Percentiles rank a stretch among this genome's conserved stretches.
These are phyloP conservation scores for Coluber constrictor DNA, from an alignment of 2,797 vertebrate genomes.

Conservation along the genomic window DNA sequence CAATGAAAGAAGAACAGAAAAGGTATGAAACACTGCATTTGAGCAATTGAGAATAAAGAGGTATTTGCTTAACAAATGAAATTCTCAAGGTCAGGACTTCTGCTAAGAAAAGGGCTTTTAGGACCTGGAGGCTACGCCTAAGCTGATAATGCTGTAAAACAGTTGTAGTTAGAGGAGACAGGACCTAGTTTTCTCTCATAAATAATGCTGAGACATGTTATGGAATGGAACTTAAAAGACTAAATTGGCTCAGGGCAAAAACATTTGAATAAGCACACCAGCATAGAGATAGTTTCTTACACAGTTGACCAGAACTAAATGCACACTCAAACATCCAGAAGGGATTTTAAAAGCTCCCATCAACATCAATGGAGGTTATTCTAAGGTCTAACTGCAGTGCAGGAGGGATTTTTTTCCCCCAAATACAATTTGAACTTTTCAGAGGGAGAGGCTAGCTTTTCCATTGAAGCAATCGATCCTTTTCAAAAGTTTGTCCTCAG, in stretches of 20 bases:
- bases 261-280: not conserved
- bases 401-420: not conserved
- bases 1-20: not conserved
- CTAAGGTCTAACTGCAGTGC: not conserved
- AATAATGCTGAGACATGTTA: not conserved
- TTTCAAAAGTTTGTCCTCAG: not conserved
- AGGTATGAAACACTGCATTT: not conserved
- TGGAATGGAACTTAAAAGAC: not conserved
- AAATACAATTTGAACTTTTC: not conserved
- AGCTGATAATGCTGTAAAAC: not conserved
- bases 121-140: not conserved
- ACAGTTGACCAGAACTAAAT: not conserved
- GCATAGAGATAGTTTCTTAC: not conserved
- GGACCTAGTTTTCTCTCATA: not conserved
- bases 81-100: not conserved
- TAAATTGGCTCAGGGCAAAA: not conserved
- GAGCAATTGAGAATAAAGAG: not conserved
- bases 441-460: not conserved
- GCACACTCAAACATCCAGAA: not conserved
- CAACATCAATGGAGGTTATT: not conserved
- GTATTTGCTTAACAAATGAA: not conserved
- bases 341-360: not conserved
- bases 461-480: not conserved
- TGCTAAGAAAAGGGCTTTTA: not conserved
- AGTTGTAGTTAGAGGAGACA: not conserved